Percentiles rank a stretch among this genome's conserved stretches.
Conservation (phyloP, 2,888 invertebrate species). For the Conops quadrifasciatus region DNA sequence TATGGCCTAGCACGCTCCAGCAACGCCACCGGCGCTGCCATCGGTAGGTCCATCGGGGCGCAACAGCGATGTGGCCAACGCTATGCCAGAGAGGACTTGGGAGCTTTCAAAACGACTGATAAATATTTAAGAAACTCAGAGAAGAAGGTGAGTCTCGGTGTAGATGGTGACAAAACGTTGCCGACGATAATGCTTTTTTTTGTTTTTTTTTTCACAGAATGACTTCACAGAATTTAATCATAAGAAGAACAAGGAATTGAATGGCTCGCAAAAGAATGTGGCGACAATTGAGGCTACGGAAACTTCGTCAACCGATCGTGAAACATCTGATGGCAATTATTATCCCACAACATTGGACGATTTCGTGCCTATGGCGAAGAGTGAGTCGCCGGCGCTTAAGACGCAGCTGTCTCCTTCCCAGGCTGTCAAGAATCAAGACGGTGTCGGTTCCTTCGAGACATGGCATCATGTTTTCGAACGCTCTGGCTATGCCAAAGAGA, state of each 20-base stretch:
- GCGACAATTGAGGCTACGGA: background rate
- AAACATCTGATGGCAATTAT: constrained; percentile 53
- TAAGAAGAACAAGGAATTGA: constrained; percentile 56
- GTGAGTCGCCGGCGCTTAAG: constrained; percentile 36
- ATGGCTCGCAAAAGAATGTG: background rate
- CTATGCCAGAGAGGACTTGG: constrained; percentile 14
- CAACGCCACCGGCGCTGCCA: constrained; percentile 38
- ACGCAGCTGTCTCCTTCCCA: constrained; percentile 50
- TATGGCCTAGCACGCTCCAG: too few species aligned
- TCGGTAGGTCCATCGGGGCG: constrained; percentile 1
- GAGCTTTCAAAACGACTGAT: constrained; percentile 46
- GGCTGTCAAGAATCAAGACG: constrained; percentile 70
- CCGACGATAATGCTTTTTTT: background rate
- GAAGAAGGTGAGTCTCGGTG: constrained; percentile 50
- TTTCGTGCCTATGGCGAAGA: constrained; percentile 45
- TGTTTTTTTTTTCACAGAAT: background rate
- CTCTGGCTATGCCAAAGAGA: constrained; percentile 75
- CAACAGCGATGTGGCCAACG: constrained; percentile 23
- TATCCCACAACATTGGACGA: constrained; percentile 54
- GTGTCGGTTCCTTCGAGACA: constrained; percentile 75
- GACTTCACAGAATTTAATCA: constrained; percentile 54
- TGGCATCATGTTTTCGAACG: constrained; percentile 86
- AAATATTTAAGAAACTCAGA: constrained; percentile 53
- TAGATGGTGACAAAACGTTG: background rate
- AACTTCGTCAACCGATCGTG: constrained; percentile 42